Conservation (phyloP, 2,113 vertebrate genomes). For the Zosterops pallidus region DNA sequence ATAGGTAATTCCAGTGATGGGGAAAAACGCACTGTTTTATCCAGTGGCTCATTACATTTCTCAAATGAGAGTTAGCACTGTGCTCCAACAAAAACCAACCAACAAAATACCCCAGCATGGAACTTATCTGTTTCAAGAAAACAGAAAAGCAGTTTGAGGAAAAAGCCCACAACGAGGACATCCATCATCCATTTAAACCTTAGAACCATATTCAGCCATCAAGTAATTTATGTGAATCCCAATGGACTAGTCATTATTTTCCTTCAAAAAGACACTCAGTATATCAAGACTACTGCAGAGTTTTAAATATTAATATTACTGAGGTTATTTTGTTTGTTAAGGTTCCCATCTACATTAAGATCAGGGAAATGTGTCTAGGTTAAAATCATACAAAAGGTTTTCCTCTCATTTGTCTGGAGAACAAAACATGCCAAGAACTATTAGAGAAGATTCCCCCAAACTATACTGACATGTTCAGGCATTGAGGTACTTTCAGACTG, state of each 20-base stretch:
- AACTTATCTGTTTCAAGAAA: not conserved
- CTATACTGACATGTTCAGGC: slow-evolving; percentile 37
- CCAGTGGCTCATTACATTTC: not conserved
- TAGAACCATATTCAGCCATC: not conserved
- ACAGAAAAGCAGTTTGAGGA: not conserved
- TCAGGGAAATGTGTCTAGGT: not conserved
- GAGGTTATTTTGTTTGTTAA: not conserved
- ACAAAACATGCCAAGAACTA: slow-evolving; percentile 50
- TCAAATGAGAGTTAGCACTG: not conserved
- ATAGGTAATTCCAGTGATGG: not conserved
- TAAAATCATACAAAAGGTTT: slow-evolving; percentile 8
- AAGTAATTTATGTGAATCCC: not conserved
- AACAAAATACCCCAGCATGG: not conserved
- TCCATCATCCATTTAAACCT: not conserved
- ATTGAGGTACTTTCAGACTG: slow-evolving; percentile 38
- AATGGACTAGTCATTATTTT: not conserved
- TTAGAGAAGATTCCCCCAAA: slow-evolving; percentile 33
- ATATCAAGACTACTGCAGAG: not conserved
- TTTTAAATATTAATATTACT: not conserved
- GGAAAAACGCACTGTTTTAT: not conserved
- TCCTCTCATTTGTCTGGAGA: slow-evolving; percentile 13
- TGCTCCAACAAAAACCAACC: not conserved
- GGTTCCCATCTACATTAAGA: not conserved
- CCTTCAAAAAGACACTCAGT: not conserved
- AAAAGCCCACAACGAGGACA: not conserved